Percentiles rank a stretch among this genome's conserved stretches.
Evolutionary conservation across 2,797 vertebrate species (phyloP).

Genomic region (Myripristis murdjan): DNA sequence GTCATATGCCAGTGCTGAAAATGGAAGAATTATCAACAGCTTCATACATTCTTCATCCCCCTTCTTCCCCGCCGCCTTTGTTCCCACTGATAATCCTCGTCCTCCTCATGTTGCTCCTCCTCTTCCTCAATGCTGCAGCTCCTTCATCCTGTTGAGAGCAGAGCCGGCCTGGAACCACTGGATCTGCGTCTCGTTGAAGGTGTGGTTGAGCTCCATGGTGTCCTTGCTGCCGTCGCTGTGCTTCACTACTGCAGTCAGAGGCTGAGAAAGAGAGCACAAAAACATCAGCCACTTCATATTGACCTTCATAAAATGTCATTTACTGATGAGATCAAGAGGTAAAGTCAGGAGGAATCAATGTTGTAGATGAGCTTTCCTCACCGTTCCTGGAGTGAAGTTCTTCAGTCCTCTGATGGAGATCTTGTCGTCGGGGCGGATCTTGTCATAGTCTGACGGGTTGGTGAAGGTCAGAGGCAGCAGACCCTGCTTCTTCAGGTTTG

Average conservation of each 20-base stretch:
- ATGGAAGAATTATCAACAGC: constrained; percentile 39
- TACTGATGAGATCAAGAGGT: too few relatives aligned
- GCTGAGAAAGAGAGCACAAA: constrained; percentile 70
- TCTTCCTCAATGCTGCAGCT: constrained; percentile 63
- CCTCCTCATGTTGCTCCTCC: constrained; percentile 22
- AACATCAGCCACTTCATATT: not conserved
- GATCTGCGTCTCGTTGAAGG: constrained; percentile 98
- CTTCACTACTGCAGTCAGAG: constrained; percentile 90
- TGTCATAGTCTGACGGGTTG: constrained; percentile 92
- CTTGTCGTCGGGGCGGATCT: constrained; percentile 94
- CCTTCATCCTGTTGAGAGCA: constrained; percentile 98
- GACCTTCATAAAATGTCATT: not conserved
- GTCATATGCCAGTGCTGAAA: constrained; percentile 42
- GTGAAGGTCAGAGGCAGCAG: constrained; percentile 91
- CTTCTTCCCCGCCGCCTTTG: too few relatives aligned
- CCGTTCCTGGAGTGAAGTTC: constrained; percentile 91
- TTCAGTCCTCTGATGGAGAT: constrained; percentile 90
- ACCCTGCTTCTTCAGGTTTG: constrained; percentile 86
- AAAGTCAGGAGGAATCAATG: too few relatives aligned
- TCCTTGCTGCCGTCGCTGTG: constrained; percentile 93
- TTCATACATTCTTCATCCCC: constrained; percentile 36
- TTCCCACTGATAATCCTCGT: constrained; percentile 16
- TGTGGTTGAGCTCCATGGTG: constrained; percentile 92
- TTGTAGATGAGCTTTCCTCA: constrained; percentile 59
- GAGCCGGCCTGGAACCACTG: constrained; percentile 96